phyloP scores from a whole-genome alignment of 1,140 invertebrate species.

The Pomacea maculata region DNA sequence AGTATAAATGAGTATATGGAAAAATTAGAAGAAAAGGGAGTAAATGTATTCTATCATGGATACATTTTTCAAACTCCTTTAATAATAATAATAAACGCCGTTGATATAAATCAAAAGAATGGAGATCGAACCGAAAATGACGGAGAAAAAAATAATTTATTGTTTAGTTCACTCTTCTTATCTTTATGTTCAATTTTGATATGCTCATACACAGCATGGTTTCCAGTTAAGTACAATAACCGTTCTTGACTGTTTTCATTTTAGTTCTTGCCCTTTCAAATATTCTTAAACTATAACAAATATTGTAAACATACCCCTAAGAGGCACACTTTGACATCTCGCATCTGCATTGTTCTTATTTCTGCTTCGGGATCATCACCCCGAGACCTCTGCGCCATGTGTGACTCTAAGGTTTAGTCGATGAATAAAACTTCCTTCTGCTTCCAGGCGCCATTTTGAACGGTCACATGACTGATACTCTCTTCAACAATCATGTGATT shows the following conservation, averaged over 20 bases:
- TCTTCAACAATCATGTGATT: too few relatives aligned
- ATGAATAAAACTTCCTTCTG: not conserved
- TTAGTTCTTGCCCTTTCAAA: too few relatives aligned
- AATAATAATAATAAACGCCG: not conserved
- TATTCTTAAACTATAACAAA: not conserved
- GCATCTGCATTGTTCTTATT: slow-evolving; percentile 38
- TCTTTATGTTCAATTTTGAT: too few relatives aligned
- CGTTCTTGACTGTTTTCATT: too few relatives aligned
- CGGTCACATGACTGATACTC: slow-evolving; percentile 15
- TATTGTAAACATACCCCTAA: slow-evolving; percentile 54
- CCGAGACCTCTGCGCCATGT: not conserved
- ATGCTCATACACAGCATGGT: too few relatives aligned
- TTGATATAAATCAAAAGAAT: too few relatives aligned
- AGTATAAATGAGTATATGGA: slow-evolving; percentile 27
- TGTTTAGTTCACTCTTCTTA: too few relatives aligned
- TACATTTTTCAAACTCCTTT: not conserved
- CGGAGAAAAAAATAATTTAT: too few relatives aligned
- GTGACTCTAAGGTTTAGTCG: not conserved
- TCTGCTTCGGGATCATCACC: slow-evolving; percentile 6
- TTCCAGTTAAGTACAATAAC: too few relatives aligned
- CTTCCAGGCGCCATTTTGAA: slow-evolving; percentile 18
- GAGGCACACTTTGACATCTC: slow-evolving; percentile 62
- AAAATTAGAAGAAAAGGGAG: not conserved
- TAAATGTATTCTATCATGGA: not conserved
- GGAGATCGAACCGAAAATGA: too few relatives aligned